Base-by-base conservation (phyloP, 2,797 vertebrate genomes). In the Atherinosoma microstoma region DNA sequence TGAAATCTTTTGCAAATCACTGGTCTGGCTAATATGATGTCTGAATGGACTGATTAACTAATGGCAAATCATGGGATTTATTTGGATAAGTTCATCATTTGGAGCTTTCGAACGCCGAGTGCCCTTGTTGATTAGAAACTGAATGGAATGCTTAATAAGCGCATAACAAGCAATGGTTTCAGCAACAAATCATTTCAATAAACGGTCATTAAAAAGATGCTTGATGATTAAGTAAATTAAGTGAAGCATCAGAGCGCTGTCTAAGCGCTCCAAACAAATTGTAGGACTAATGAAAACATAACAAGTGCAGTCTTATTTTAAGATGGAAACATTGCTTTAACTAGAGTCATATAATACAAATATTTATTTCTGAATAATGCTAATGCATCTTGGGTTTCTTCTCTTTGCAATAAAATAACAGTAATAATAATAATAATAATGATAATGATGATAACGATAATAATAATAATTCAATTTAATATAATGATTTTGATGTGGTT, bases 101-200 rank as follows among this genome's bases (percentile, higher is more conserved):
- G 61, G 57, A 24, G 47, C 75, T 69, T 82, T 80, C 68, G 77
- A 74, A 84, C 51, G 57, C 71, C 24, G 35, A 79, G 84, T 79
- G 89, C 70, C 67, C 68, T 8, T 86, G 85, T 87, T 89, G 90
- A 92, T 92, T 88, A 90, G 83, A 82, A 82, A 80, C 77, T 80
- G 80, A 91, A 93, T 80, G 79, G 83, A 90, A 90, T 91, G 91
- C 84, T 87, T 90, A 93, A 93, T 92, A 91, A 86, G 92, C 91
- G 90, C 84, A 84, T 91, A 93, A 94, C 85, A 93, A 94, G 93
- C 86, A 76, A 83, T 88, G 67, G 62, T 75, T 84, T 34, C 0
- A 57, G 78, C 76, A 83, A 90, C 85, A 90, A 91, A 92, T 94
- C 84, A 87, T 84, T 16, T 58, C 47, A 61, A 2, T 87, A 75